These are phyloP conservation scores for Noctua janthe DNA, from an alignment of 2,888 invertebrate species.

Conservation along the genomic window DNA sequence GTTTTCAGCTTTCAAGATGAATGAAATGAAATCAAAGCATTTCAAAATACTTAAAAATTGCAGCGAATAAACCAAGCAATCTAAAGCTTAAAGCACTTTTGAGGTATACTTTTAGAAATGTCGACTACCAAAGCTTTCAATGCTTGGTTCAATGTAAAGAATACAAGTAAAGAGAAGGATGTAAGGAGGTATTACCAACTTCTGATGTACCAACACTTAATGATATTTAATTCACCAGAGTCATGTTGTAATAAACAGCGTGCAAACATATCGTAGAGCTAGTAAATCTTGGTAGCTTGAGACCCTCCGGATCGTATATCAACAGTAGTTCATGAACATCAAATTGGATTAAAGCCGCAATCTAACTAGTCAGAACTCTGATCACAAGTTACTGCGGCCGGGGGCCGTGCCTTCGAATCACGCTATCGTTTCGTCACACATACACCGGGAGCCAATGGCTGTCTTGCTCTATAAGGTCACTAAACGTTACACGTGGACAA, in stretches of 20 bases:
- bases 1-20: background rate
- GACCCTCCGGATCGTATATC: constrained; percentile 68
- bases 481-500: constrained; percentile 22
- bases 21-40: constrained; percentile 19
- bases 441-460: constrained; percentile 45
- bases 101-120: constrained; percentile 4
- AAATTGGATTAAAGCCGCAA: constrained; percentile 79
- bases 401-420: constrained; percentile 61
- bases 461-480: constrained; percentile 23
- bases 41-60: background rate
- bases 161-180: constrained; percentile 12
- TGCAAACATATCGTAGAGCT: constrained; percentile 55
- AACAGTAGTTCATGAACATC: constrained; percentile 76
- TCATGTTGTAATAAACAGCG: constrained; percentile 49
- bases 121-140: constrained; percentile 20
- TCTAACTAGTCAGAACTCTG: constrained; percentile 75
- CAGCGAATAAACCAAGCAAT: constrained; percentile 20
- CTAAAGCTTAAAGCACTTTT: constrained; percentile 15
- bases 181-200: background rate
- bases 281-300: constrained; percentile 66
- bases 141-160: background rate
- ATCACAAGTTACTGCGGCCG: constrained; percentile 73
- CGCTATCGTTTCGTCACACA: constrained; percentile 57
- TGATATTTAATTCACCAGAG: constrained; percentile 19
- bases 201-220: constrained; percentile 13